phyloP scores from a whole-genome alignment of 2,797 vertebrate species.

The Yasuhikotakia modesta region DNA sequence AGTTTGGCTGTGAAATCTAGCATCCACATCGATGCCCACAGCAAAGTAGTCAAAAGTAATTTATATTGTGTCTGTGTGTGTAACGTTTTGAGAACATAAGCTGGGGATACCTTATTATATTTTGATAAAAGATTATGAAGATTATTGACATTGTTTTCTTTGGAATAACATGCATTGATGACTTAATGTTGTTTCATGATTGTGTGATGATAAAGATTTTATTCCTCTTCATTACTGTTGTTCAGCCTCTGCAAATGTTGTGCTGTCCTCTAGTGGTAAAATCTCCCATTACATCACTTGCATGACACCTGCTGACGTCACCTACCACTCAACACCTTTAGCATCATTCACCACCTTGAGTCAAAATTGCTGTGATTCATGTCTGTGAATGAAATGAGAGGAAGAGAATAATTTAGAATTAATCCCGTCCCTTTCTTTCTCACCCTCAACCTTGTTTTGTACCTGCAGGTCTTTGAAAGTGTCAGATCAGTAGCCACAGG shows the following conservation, averaged over 20 bases:
- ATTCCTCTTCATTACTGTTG: too few relatives aligned
- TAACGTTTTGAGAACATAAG: too few relatives aligned
- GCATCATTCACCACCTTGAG: constrained; percentile 61
- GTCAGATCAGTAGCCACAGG: constrained; percentile 17
- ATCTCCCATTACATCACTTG: not conserved
- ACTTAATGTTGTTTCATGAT: too few relatives aligned
- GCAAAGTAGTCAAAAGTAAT: too few relatives aligned
- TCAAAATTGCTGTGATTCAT: constrained; percentile 78
- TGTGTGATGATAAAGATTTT: too few relatives aligned
- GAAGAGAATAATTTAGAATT: constrained; percentile 52
- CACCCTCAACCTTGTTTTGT: constrained; percentile 9
- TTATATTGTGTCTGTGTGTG: too few relatives aligned
- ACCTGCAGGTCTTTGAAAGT: constrained; percentile 32
- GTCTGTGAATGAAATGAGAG: constrained; percentile 61
- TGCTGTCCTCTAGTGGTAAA: constrained; percentile 41
- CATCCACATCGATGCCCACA: too few relatives aligned
- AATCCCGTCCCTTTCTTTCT: constrained; percentile 27
- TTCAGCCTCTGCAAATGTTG: constrained; percentile 2
- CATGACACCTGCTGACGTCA: constrained; percentile 65
- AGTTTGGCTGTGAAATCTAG: too few relatives aligned
- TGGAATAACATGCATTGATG: too few relatives aligned
- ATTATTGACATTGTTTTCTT: too few relatives aligned
- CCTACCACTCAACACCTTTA: constrained; percentile 51
- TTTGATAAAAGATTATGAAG: too few relatives aligned
- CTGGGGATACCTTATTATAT: too few relatives aligned